A percentile compares a stretch with the other conserved stretches of the same genome.
Conservation (phyloP, 2,797 vertebrate genomes). For the Phoeniculus purpureus region DNA sequence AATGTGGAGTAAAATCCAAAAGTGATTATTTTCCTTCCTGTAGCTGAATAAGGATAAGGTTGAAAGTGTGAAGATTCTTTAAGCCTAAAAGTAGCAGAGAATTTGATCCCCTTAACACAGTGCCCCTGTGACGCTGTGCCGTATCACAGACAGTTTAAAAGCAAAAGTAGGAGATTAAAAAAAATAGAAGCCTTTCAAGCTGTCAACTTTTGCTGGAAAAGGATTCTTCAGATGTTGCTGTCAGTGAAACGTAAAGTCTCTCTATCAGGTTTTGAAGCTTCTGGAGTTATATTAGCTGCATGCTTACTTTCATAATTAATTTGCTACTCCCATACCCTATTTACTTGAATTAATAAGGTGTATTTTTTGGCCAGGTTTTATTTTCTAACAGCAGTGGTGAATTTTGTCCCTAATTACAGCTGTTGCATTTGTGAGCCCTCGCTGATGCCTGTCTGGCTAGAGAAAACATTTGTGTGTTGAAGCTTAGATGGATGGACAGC, state of each 20-base stretch:
- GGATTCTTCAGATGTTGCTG: background rate
- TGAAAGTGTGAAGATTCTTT: background rate
- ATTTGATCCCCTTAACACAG: background rate
- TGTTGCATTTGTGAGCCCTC: background rate
- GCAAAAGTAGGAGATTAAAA: background rate
- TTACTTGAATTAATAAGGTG: background rate
- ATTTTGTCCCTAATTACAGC: background rate
- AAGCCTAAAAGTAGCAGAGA: background rate
- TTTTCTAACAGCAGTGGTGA: background rate
- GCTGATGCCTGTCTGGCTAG: background rate
- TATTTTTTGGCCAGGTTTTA: background rate
- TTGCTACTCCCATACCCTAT: background rate
- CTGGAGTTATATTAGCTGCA: background rate
- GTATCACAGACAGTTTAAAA: background rate
- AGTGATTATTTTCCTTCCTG: conserved; percentile 27
- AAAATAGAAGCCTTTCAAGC: background rate
- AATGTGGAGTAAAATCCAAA: conserved; percentile 59
- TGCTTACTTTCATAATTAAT: background rate
- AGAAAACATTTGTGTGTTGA: background rate
- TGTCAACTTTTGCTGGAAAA: background rate
- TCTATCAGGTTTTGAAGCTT: background rate
- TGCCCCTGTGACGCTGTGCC: background rate
- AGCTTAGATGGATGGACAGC: background rate
- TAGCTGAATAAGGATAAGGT: conserved; percentile 8
- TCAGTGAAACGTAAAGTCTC: background rate